Base-by-base conservation (phyloP, 2,113 vertebrate genomes). In the Solea senegalensis region DNA sequence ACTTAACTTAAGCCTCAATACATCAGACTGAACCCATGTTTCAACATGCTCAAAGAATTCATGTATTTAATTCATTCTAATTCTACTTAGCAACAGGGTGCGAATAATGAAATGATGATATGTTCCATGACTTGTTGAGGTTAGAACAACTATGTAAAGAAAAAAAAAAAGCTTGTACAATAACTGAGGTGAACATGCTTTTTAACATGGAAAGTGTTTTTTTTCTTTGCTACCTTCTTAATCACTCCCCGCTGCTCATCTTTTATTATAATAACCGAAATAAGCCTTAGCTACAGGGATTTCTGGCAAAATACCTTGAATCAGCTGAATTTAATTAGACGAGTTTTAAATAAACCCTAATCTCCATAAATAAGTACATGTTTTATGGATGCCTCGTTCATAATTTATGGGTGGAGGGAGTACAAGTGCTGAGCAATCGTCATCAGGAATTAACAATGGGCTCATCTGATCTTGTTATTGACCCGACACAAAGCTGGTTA, bases 281-380 rank as follows among this genome's bases (percentile, higher is more conserved):
- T 74, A 74, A 60, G 72, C 55, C 52, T 59, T 78, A 58, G 81
- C 85, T 85, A 63, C 39, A 69, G 83, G 81, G 80, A 78, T 66
- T 74, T 82, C 67, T 71, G 74, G 68, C 50, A 63, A 78, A 86
- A 87, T 48, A 84, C 59, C 69, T 83, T 43, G 34, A 65, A 87
- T 89, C 80, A 84, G 82, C 74, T 76, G 72, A 79, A 90, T 90
- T 84, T 81, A 90, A 91, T 90, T 82, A 76, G 63, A 68, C 40
- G 72, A 45, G 53, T 84, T 65, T 84, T 77, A 84, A 89, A 86
- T 83, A 86, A 70, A 59, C 70, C 55, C 72, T 85, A 82, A 83
- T 91, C 87, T 88, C 65, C 80, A 85, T 81, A 83, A 76, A 89
- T 83, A 87, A 78, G 77, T 50, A 46, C 45, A 80, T 79, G 63